Conservation (phyloP, 2,113 vertebrate genomes). For the Limnothrissa miodon region DNA sequence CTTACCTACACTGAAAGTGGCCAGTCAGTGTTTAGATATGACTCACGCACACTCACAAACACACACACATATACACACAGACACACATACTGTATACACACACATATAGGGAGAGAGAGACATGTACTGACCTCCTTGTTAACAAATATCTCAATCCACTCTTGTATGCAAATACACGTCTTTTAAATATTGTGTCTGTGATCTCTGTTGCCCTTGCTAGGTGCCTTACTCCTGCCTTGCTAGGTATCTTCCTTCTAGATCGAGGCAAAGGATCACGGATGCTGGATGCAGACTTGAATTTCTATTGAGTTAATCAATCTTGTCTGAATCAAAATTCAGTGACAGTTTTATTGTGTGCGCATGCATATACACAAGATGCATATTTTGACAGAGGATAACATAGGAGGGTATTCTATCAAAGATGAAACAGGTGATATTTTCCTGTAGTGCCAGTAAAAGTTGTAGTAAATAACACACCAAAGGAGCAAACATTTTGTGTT, state of each 20-base stretch:
- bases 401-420: no score
- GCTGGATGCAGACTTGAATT: constrained; percentile 7
- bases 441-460: not conserved
- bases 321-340: constrained; percentile 21
- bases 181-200: constrained; percentile 1
- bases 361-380: no score
- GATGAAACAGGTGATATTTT: not conserved
- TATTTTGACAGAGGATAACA: not conserved
- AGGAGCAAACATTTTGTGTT: not conserved
- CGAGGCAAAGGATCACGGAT: not conserved
- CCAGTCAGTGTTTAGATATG: not conserved
- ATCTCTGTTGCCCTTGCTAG: not conserved
- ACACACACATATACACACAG: not conserved
- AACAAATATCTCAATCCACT: not conserved
- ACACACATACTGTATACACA: no score
- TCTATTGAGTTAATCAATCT: constrained; percentile 30
- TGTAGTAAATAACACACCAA: not conserved
- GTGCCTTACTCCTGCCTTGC: not conserved
- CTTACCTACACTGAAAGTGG: not conserved
- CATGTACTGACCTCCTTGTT: not conserved
- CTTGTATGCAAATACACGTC: not conserved
- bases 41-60: not conserved
- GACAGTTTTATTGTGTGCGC: constrained; percentile 27
- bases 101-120: not conserved
- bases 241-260: not conserved